Evolutionary conservation across 2,888 invertebrate species (phyloP), one percentile per base, ranked within the genome.

Genomic region (Aquatica leii): DNA sequence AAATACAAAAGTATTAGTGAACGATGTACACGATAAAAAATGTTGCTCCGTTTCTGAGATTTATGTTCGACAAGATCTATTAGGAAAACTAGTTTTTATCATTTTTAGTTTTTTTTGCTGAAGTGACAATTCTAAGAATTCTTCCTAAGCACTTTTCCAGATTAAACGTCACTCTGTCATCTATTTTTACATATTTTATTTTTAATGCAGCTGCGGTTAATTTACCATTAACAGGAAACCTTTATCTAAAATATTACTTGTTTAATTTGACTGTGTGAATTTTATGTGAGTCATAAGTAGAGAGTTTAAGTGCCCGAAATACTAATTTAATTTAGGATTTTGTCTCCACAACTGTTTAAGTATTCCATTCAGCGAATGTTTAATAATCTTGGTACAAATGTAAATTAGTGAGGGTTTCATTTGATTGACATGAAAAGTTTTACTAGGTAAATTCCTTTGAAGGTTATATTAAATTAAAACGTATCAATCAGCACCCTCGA

Each of bases 401-500:
- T 43, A 55, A 55, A 55, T 55, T 55, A 21, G 41, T 1, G 12
- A 17, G 55, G 55, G 55, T 17, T 14, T 55, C 24, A 31, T 21
- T 43, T 55, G 55, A 55, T 43, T 49, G 35, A 56, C 35, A 18
- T 35, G 52, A 52, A 52, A 52, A 52, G 34, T 52, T 52, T 34
- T 37, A 52, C 35, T 34, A 52, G 35, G 52, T 52, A 52, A 34
- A 52, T 56, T 48, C 50, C 57, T 57, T 57, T 50, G 57, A 57
- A 14, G 21, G 48, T 15, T 34, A 54, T 48, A 55, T 60, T 60
- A 60, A 60, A 60, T 60, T 60, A 50, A 60, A 46, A 55, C 54
- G 46, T 59, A 66, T 62, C 66, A 66, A 66, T 66, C 62, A 60
- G 60, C 60, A 53, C 63, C 66, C 60, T 46, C 59, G 49, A 48